Conservation (phyloP, 2,797 vertebrate genomes). For the Orestias chungarensis region DNA sequence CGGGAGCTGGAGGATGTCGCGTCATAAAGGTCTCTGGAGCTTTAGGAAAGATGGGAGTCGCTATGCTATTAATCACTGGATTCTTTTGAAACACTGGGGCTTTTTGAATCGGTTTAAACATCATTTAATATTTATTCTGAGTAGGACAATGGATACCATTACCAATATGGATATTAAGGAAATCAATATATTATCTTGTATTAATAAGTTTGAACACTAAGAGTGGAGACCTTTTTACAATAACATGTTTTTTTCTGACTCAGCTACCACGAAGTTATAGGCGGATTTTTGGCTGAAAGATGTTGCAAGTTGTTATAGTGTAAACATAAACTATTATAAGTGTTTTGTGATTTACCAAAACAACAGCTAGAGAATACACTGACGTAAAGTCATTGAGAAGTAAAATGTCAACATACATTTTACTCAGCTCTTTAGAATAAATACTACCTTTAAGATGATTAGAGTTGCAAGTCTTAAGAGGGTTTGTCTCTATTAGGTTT, state of each 20-base stretch:
- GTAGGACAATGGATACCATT: slow-evolving; percentile 30
- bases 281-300: not conserved
- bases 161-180: not conserved
- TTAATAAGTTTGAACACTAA: not conserved
- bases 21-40: slow-evolving; percentile 37
- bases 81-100: slow-evolving; percentile 24
- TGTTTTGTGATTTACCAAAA: not conserved
- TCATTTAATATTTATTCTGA: slow-evolving; percentile 13
- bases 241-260: not conserved
- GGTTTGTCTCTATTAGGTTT: not conserved
- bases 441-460: not conserved
- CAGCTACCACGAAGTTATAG: not conserved
- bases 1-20: slow-evolving; percentile 34
- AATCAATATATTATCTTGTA: not conserved
- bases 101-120: slow-evolving; percentile 27
- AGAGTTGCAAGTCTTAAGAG: not conserved
- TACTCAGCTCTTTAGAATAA: not conserved
- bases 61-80: slow-evolving; percentile 3
- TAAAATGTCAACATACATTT: not conserved
- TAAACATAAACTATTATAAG: not conserved
- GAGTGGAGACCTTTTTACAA: not conserved
- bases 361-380: not conserved
- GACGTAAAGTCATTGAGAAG: not conserved
- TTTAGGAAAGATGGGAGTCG: slow-evolving; percentile 13
- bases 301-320: not conserved